Conservation (phyloP, 2,113 vertebrate species). For the Gymnarchus niloticus region DNA sequence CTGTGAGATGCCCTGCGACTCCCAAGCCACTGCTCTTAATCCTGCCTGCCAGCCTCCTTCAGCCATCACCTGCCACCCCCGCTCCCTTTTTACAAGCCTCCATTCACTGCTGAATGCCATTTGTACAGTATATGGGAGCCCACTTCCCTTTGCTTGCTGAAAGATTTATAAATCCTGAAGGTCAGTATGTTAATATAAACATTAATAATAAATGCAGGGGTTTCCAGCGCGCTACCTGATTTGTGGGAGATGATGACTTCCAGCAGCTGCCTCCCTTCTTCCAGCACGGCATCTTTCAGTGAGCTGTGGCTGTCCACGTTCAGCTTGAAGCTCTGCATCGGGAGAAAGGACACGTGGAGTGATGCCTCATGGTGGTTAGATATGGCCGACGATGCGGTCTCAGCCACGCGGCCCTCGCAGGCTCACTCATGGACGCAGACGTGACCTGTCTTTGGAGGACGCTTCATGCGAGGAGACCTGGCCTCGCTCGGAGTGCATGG, state of each 20-base stretch:
- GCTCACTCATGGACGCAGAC: too few species aligned
- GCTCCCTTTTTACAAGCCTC: slow-evolving; percentile 31
- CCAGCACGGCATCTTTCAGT: slow-evolving; percentile 88
- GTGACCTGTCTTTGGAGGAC: too few species aligned
- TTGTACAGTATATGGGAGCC: slow-evolving; percentile 40
- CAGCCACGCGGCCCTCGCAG: too few species aligned
- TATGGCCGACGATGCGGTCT: too few species aligned
- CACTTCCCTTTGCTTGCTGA: slow-evolving; percentile 55
- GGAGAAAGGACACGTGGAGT: not conserved
- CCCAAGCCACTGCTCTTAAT: slow-evolving; percentile 43
- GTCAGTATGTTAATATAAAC: slow-evolving; percentile 98
- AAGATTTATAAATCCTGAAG: slow-evolving; percentile 94
- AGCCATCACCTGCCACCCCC: not conserved
- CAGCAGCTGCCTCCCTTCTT: slow-evolving; percentile 85
- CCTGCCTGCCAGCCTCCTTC: slow-evolving; percentile 21
- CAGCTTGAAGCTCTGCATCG: slow-evolving; percentile 83
- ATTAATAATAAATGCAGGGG: slow-evolving; percentile 96
- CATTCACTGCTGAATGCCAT: slow-evolving; percentile 35
- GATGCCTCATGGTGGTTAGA: not conserved
- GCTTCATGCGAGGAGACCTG: too few species aligned
- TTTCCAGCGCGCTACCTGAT: slow-evolving; percentile 82
- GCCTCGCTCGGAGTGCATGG: too few species aligned
- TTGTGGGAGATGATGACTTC: slow-evolving; percentile 87
- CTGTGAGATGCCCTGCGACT: slow-evolving; percentile 39
- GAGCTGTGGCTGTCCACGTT: slow-evolving; percentile 81